Conservation (phyloP, 1,140 invertebrate genomes). For the Leptoteleia sp. region DNA sequence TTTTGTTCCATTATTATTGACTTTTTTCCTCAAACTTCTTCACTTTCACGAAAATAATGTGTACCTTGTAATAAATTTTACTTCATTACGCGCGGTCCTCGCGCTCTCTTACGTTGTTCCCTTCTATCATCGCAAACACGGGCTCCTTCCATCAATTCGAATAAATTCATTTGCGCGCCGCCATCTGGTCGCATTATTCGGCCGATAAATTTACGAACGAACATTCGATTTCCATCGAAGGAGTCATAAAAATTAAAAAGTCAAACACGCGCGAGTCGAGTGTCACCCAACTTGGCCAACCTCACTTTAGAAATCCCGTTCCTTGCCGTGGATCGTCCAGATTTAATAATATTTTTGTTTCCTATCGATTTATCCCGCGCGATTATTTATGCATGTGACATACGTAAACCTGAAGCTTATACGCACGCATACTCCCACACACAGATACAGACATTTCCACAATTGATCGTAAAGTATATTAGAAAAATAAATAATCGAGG, state of each 20-base stretch:
- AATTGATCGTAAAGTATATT: too few relatives aligned
- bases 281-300: background rate
- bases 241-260: constrained; percentile 32
- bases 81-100: constrained; percentile 28
- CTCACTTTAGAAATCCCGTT: background rate
- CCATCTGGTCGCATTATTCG: constrained; percentile 8
- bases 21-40: constrained; percentile 51
- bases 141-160: constrained; percentile 15
- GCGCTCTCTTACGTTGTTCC: constrained; percentile 3
- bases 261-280: constrained; percentile 9
- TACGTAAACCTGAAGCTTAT: too few relatives aligned
- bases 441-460: too few relatives aligned
- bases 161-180: constrained; percentile 21
- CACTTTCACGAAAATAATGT: constrained; percentile 50
- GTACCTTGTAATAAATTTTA: constrained; percentile 49
- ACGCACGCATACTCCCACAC: too few relatives aligned
- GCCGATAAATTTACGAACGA: constrained; percentile 25
- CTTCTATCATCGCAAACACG: constrained; percentile 18
- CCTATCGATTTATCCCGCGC: background rate
- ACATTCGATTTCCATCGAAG: constrained; percentile 6
- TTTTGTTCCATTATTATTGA: constrained; percentile 57
- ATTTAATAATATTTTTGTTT: constrained; percentile 28
- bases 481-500: constrained; percentile 19
- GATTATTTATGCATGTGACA: constrained; percentile 19
- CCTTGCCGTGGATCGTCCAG: constrained; percentile 4